A percentile compares a stretch with the other conserved stretches of the same genome.
These are phyloP conservation scores for Syrista parreyssii DNA, from an alignment of 2,888 invertebrate genomes.

Conservation along the genomic window DNA sequence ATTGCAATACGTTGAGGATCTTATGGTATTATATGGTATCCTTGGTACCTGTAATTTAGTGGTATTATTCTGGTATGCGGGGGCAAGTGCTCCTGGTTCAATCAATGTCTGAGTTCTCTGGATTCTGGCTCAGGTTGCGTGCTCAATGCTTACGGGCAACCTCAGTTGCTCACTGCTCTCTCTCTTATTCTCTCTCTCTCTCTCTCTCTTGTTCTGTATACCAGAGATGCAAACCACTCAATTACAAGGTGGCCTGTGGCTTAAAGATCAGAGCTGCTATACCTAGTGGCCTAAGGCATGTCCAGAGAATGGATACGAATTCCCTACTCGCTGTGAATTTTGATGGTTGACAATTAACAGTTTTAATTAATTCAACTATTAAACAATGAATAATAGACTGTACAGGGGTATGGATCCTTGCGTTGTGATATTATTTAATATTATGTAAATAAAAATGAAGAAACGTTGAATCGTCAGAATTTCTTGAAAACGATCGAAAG, in stretches of 20 bases:
- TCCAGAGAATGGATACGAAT: background rate
- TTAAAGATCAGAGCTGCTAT: constrained; percentile 14
- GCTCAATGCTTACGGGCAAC: constrained; percentile 15
- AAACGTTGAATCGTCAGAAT: too few relatives aligned
- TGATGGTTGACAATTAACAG: background rate
- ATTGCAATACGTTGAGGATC: constrained; percentile 48
- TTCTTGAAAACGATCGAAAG: too few relatives aligned
- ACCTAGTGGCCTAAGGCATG: background rate
- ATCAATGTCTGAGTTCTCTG: constrained; percentile 48
- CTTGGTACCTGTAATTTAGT: constrained; percentile 52
- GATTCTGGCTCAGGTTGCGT: constrained; percentile 14
- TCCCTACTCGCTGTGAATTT: background rate
- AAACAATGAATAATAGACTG: background rate
- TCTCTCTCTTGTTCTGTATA: constrained; percentile 21
- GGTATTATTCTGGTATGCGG: constrained; percentile 56
- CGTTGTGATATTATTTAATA: too few relatives aligned
- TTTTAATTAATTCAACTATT: background rate
- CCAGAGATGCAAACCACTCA: constrained; percentile 60
- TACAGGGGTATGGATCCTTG: background rate
- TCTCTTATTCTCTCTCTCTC: constrained; percentile 19
- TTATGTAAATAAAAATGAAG: too few relatives aligned
- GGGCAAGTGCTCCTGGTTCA: constrained; percentile 57
- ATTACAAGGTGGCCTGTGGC: constrained; percentile 55
- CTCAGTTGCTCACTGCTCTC: constrained; percentile 23
- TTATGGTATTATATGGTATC: constrained; percentile 32